Percentiles rank a stretch among this genome's conserved stretches.
These are phyloP conservation scores for Stictocephala bisonia DNA, from an alignment of 2,888 invertebrate species.

Conservation along the genomic window DNA sequence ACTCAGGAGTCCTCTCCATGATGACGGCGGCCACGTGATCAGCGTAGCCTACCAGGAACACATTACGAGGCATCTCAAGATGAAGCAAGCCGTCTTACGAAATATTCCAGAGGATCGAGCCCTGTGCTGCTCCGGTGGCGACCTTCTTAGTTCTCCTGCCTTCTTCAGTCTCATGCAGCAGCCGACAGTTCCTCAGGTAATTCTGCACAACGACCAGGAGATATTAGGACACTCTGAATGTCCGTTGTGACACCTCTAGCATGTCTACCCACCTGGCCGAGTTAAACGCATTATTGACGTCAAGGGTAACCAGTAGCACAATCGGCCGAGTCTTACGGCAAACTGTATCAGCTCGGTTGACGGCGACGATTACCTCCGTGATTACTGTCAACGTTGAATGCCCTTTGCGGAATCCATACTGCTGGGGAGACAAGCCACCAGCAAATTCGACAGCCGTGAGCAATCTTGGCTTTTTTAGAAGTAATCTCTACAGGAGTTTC, in stretches of 20 bases:
- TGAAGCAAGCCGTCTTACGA: slow-evolving; percentile 53
- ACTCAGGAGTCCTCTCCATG: slow-evolving; percentile 38
- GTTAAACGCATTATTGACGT: slow-evolving; percentile 54
- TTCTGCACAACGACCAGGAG: slow-evolving; percentile 50
- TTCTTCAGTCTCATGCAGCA: slow-evolving; percentile 49
- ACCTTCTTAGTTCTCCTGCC: slow-evolving; percentile 40
- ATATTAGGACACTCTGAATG: slow-evolving; percentile 48
- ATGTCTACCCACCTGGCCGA: slow-evolving; percentile 52
- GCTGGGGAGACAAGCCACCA: slow-evolving; percentile 50
- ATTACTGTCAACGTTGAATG: slow-evolving; percentile 52
- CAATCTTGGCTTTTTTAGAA: slow-evolving; percentile 57
- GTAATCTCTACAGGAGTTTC: slow-evolving; percentile 59
- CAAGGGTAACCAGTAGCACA: slow-evolving; percentile 51
- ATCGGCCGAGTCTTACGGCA: slow-evolving; percentile 40
- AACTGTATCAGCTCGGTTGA: background rate
- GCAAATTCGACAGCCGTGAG: slow-evolving; percentile 49
- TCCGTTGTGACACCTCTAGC: slow-evolving; percentile 46
- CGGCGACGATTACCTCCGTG: slow-evolving; percentile 44
- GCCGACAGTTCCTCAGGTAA: slow-evolving; percentile 52
- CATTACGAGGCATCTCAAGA: slow-evolving; percentile 9
- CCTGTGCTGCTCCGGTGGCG: slow-evolving; percentile 53
- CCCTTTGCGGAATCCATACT: slow-evolving; percentile 52
- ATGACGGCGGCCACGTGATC: slow-evolving; percentile 52
- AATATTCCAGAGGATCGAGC: slow-evolving; percentile 55
- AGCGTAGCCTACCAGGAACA: slow-evolving; percentile 51